A percentile compares a stretch with the other conserved stretches of the same genome.
These are phyloP conservation scores for Malurus leucopterus DNA, from an alignment of 2,797 vertebrate genomes.

Conservation along the genomic window DNA sequence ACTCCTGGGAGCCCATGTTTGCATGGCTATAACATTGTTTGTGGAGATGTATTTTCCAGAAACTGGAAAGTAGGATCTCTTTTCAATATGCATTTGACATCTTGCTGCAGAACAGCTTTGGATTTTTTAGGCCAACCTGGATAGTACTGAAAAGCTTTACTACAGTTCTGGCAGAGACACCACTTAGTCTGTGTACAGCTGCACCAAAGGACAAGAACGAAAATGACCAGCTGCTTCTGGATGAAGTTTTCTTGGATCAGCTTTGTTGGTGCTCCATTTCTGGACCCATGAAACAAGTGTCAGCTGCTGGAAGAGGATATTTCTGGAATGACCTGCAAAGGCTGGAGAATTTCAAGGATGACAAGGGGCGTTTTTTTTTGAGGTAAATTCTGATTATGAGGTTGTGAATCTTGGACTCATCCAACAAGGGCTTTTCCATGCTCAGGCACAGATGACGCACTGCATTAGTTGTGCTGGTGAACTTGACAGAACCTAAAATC, in stretches of 20 bases:
- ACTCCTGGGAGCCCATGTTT: background rate
- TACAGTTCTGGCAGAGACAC: slow-evolving; percentile 31
- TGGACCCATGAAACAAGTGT: slow-evolving; percentile 26
- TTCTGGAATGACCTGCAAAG: slow-evolving; percentile 18
- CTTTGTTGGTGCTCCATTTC: background rate
- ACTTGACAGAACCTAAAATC: background rate
- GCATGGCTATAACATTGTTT: background rate
- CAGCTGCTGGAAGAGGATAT: slow-evolving; percentile 41
- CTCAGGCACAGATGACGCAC: background rate
- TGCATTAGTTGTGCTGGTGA: background rate
- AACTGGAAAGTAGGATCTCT: background rate
- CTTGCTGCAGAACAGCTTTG: background rate
- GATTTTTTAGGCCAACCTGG: background rate
- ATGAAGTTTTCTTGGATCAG: slow-evolving; percentile 41
- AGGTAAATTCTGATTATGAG: slow-evolving; percentile 3
- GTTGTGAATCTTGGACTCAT: background rate
- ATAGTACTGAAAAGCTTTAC: background rate
- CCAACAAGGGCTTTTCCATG: slow-evolving; percentile 15
- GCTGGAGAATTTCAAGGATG: slow-evolving; percentile 51
- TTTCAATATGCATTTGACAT: background rate
- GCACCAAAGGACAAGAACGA: slow-evolving; percentile 11
- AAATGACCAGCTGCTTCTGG: slow-evolving; percentile 32
- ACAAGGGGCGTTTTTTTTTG: background rate
- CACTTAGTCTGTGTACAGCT: slow-evolving; percentile 15
- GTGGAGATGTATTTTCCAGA: background rate